A percentile compares a stretch with the other conserved stretches of the same genome.
phyloP scores from a whole-genome alignment of 2,797 vertebrate genomes.

The Sebastes diploproa region DNA sequence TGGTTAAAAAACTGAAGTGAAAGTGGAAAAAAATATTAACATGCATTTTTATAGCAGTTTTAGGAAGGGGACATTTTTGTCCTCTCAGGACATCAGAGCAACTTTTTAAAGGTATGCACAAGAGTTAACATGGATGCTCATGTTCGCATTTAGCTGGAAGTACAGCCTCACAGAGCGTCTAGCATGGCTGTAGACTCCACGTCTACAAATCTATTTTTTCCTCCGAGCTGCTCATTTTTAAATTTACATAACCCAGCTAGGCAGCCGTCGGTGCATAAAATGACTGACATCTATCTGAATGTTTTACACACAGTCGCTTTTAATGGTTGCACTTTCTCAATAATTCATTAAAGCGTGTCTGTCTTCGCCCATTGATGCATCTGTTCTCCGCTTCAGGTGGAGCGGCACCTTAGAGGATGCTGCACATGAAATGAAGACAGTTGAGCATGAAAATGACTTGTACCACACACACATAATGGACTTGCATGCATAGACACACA shows the following conservation, averaged over 20 bases:
- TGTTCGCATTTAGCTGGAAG: neutral
- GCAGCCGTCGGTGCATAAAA: neutral
- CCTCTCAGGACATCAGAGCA: neutral
- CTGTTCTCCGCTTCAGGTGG: neutral
- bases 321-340: conserved; percentile 17
- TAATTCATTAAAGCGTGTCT: conserved; percentile 9
- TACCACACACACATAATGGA: neutral
- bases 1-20: neutral
- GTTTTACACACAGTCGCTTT: conserved; percentile 4
- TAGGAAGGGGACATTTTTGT: neutral
- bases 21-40: neutral
- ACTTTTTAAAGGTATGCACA: neutral
- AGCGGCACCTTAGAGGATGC: neutral
- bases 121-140: neutral
- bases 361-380: neutral
- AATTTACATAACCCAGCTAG: neutral
- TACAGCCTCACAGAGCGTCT: neutral
- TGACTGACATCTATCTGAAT: conserved; percentile 1
- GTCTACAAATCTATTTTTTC: neutral
- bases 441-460: neutral
- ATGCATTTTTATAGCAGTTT: neutral
- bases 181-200: too few species aligned
- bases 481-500: neutral
- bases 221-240: neutral
- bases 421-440: neutral